Evolutionary conservation across 2,113 vertebrate species (phyloP).

Genomic region (Sinocyclocheilus rhinocerous): DNA sequence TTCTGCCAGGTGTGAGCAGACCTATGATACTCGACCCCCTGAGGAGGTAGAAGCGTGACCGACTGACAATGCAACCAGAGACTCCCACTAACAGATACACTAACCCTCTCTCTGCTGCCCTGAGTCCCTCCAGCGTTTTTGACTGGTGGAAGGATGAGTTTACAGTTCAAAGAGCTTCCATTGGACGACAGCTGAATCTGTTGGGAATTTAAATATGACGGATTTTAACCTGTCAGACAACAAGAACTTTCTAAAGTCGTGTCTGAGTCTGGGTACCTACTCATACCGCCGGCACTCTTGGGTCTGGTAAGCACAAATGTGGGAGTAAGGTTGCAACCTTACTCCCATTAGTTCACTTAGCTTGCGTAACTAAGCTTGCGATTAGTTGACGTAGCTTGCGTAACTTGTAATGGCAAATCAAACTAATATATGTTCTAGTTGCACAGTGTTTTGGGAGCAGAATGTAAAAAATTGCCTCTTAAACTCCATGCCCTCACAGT

Average conservation of each 20-base stretch:
- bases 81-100: slow-evolving; percentile 30
- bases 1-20: slow-evolving; percentile 40
- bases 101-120: slow-evolving; percentile 6
- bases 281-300: slow-evolving; percentile 58
- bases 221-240: slow-evolving; percentile 45
- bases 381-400: neutral
- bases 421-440: neutral
- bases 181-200: neutral
- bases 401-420: neutral
- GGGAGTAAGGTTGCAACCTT: slow-evolving; percentile 19
- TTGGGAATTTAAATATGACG: slow-evolving; percentile 37
- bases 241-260: slow-evolving; percentile 18
- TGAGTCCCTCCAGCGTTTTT: slow-evolving; percentile 23
- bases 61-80: slow-evolving; percentile 51
- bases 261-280: slow-evolving; percentile 36
- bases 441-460: neutral
- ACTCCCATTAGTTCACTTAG: neutral
- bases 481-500: neutral
- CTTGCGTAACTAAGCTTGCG: neutral
- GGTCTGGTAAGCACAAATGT: slow-evolving; percentile 56
- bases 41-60: slow-evolving; percentile 51
- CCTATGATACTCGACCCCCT: slow-evolving; percentile 50
- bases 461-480: neutral
- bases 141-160: slow-evolving; percentile 31
- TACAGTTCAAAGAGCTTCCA: slow-evolving; percentile 25